These are phyloP conservation scores for Stegastes partitus DNA, from an alignment of 2,113 vertebrate genomes.

Conservation along the genomic window DNA sequence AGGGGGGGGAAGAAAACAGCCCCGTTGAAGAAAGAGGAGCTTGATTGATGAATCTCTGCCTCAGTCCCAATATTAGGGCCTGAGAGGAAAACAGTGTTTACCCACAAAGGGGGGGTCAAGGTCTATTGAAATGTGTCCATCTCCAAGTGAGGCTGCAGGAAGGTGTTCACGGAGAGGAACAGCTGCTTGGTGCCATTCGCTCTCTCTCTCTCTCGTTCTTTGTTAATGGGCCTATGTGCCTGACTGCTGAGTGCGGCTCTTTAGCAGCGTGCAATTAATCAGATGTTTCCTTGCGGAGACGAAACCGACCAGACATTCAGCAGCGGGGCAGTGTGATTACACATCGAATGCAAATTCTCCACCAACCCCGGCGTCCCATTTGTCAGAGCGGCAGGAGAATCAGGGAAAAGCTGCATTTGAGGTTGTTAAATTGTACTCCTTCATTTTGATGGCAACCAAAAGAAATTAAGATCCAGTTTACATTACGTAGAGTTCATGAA, in stretches of 20 bases:
- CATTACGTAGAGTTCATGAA: slow-evolving; percentile 49
- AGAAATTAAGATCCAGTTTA: slow-evolving; percentile 34
- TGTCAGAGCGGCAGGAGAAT: slow-evolving; percentile 48
- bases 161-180: slow-evolving; percentile 57
- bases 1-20: slow-evolving; percentile 9
- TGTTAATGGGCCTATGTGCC: slow-evolving; percentile 78
- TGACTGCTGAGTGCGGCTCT: slow-evolving; percentile 77
- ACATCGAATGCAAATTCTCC: slow-evolving; percentile 68
- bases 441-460: slow-evolving; percentile 54
- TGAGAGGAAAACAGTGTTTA: slow-evolving; percentile 47
- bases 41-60: slow-evolving; percentile 51
- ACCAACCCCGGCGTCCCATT: slow-evolving; percentile 30
- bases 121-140: slow-evolving; percentile 65
- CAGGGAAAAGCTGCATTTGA: slow-evolving; percentile 38
- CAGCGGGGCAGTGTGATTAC: slow-evolving; percentile 69
- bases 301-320: slow-evolving; percentile 71
- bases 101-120: slow-evolving; percentile 24
- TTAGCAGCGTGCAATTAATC: slow-evolving; percentile 82
- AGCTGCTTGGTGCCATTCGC: slow-evolving; percentile 57
- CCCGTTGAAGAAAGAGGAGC: slow-evolving; percentile 37
- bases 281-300: slow-evolving; percentile 76
- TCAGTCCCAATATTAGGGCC: slow-evolving; percentile 25
- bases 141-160: slow-evolving; percentile 54
- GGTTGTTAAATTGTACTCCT: slow-evolving; percentile 50
- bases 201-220: slow-evolving; percentile 47